Percentiles rank a stretch among this genome's conserved stretches.
Conservation (phyloP, 2,797 vertebrate genomes). For the Fringilla coelebs region DNA sequence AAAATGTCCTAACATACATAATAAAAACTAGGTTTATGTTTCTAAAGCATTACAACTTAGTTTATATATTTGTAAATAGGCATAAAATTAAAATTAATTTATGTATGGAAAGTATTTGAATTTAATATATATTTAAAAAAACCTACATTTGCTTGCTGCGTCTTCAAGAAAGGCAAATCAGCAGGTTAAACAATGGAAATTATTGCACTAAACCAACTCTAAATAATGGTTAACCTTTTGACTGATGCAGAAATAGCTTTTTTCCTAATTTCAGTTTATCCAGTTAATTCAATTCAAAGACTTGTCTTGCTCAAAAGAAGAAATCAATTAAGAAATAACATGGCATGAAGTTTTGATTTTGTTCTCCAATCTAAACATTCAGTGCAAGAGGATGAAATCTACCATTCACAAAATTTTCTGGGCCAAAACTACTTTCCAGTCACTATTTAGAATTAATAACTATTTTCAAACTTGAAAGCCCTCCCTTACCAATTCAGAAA, state of each 20-base stretch:
- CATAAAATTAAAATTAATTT: neutral
- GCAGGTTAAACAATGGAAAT: neutral
- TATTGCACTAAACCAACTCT: neutral
- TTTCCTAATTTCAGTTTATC: neutral
- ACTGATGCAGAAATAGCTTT: neutral
- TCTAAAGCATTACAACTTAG: neutral
- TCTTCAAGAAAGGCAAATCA: neutral
- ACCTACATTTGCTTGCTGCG: neutral
- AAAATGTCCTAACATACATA: neutral
- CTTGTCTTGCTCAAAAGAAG: slow-evolving; percentile 6
- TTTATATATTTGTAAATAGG: neutral
- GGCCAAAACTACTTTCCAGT: neutral
- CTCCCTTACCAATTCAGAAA: neutral
- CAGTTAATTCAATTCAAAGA: slow-evolving; percentile 1
- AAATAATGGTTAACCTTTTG: neutral
- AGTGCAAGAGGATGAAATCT: neutral
- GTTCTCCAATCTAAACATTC: neutral
- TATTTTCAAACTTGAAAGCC: neutral
- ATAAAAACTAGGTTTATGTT: neutral
- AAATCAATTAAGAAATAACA: slow-evolving; percentile 22
- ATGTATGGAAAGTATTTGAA: neutral
- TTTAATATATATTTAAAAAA: neutral
- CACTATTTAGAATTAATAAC: neutral
- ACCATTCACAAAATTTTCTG: neutral
- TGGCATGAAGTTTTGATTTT: neutral